phyloP scores from a whole-genome alignment of 2,888 invertebrate species.

The Chydorus sphaericus region DNA sequence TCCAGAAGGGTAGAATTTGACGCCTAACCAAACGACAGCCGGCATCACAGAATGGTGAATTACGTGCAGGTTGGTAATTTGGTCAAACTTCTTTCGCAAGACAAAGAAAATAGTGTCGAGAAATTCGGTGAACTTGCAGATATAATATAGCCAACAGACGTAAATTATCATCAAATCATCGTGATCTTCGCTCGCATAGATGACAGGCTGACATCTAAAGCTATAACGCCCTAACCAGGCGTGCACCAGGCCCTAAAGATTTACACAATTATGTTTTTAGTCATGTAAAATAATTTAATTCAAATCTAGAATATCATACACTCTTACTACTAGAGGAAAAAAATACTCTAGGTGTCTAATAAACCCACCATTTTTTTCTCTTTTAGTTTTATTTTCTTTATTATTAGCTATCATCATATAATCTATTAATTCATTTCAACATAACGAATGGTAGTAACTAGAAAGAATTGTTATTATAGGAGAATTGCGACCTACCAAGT shows the following conservation, averaged over 20 bases:
- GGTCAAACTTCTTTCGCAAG: conserved; percentile 31
- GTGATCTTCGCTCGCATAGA: conserved; percentile 51
- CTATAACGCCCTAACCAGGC: conserved; percentile 71
- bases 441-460: no score
- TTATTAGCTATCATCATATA: no score
- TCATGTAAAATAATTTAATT: no score
- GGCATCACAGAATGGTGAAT: conserved; percentile 37
- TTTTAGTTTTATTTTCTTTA: no score
- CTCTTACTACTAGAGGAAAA: no score
- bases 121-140: conserved; percentile 76
- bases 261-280: no score
- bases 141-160: conserved; percentile 78
- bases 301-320: no score
- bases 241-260: neutral
- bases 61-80: conserved; percentile 33
- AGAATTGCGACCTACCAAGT: conserved; percentile 75
- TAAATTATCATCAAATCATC: conserved; percentile 57
- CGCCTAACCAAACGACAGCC: conserved; percentile 34
- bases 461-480: no score
- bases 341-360: no score
- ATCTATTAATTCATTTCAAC: no score
- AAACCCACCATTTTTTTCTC: no score
- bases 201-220: conserved; percentile 52
- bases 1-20: conserved; percentile 49
- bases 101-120: conserved; percentile 56